phyloP scores from a whole-genome alignment of 2,888 invertebrate genomes.

The Sabatieria punctata region DNA sequence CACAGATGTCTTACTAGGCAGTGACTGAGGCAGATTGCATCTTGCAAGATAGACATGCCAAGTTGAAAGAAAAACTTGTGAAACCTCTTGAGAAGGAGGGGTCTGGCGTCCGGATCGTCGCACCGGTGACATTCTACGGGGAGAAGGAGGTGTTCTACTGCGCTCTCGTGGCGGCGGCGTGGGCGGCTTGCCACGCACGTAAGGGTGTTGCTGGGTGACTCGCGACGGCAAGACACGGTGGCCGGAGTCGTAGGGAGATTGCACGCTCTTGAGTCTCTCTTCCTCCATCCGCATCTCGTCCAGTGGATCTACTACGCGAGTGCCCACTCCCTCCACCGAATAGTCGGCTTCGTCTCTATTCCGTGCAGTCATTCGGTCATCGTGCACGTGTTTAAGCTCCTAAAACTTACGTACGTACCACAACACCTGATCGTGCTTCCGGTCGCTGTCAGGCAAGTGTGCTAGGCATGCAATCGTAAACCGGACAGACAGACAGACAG shows the following conservation, averaged over 20 bases:
- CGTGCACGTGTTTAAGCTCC: conserved; percentile 22
- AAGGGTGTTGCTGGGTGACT: conserved; percentile 2
- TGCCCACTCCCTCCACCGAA: conserved; percentile 9
- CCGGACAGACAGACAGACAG: too few relatives aligned
- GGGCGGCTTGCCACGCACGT: conserved; percentile 22
- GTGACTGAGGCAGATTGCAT: too few relatives aligned
- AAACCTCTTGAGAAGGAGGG: not conserved
- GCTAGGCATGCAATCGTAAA: too few relatives aligned
- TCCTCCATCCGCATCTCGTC: conserved; percentile 22
- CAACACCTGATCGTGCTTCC: too few relatives aligned
- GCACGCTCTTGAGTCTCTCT: conserved; percentile 16
- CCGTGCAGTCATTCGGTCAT: conserved; percentile 10
- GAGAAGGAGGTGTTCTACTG: conserved; percentile 7
- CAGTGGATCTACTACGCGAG: conserved; percentile 16
- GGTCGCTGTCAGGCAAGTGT: too few relatives aligned
- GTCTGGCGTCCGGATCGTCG: not conserved
- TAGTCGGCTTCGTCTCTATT: conserved; percentile 10
- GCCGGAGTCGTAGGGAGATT: conserved; percentile 10
- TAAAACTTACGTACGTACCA: too few relatives aligned
- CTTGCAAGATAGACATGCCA: too few relatives aligned
- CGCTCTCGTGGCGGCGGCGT: conserved; percentile 24
- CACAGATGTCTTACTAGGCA: too few relatives aligned
- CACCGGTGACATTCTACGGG: not conserved
- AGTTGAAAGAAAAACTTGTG: too few relatives aligned
- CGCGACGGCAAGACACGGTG: not conserved